Conservation (phyloP, 1,140 invertebrate genomes). For the Phymorhynchus buccinoides region DNA sequence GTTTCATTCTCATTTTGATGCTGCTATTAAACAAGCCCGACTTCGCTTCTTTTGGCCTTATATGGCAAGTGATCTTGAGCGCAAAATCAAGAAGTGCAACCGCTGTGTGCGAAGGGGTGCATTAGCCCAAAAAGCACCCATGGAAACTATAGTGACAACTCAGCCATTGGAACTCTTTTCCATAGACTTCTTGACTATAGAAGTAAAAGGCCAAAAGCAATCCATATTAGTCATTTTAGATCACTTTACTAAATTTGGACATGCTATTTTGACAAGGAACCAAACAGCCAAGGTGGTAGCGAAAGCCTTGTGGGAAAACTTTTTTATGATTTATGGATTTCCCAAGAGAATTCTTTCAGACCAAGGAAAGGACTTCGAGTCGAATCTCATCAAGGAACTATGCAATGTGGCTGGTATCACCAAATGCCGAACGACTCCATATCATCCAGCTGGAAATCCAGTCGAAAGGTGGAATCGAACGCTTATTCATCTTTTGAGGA, state of each 20-base stretch:
- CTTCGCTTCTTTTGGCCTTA: slow-evolving; percentile 30
- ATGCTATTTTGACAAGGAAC: neutral
- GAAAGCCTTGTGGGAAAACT: neutral
- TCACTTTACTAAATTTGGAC: slow-evolving; percentile 22
- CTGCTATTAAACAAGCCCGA: neutral
- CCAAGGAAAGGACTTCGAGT: slow-evolving; percentile 41
- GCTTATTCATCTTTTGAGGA: slow-evolving; percentile 45
- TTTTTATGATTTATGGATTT: slow-evolving; percentile 36
- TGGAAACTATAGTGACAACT: slow-evolving; percentile 11
- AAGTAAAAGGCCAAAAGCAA: slow-evolving; percentile 29
- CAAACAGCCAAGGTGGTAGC: slow-evolving; percentile 10
- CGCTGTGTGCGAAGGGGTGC: slow-evolving; percentile 12
- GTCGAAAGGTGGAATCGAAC: slow-evolving; percentile 43
- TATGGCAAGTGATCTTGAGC: slow-evolving; percentile 23
- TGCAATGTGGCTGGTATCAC: slow-evolving; percentile 38
- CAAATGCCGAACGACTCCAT: slow-evolving; percentile 30
- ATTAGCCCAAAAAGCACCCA: slow-evolving; percentile 6
- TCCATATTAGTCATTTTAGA: slow-evolving; percentile 29
- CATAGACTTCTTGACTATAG: slow-evolving; percentile 28
- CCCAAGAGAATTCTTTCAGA: slow-evolving; percentile 38
- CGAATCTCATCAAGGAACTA: slow-evolving; percentile 42
- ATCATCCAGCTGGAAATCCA: slow-evolving; percentile 40
- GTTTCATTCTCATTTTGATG: slow-evolving; percentile 26
- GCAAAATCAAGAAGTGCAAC: slow-evolving; percentile 22
- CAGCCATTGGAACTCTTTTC: slow-evolving; percentile 10